Evolutionary conservation across 35 echinoderm and acorn worm genomes (phyloP), one percentile per base, ranked within the genome.

Genomic region (Diadema setosum): DNA sequence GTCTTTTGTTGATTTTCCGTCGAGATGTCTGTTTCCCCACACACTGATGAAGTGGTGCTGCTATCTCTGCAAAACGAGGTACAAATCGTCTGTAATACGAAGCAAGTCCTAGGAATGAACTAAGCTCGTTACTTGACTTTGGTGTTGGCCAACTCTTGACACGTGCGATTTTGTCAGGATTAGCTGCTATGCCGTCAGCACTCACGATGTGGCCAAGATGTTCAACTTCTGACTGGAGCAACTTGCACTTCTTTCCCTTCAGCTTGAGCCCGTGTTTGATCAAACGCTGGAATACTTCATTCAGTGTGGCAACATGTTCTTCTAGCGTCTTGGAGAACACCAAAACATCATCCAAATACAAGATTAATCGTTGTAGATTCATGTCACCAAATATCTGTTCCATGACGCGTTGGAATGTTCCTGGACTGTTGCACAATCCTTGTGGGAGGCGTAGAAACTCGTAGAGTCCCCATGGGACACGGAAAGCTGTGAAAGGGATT

Each of bases 321-420:
- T 88, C 81, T 58, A 89, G 82, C 3, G 56, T 84, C 23, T 42
- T 11, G 0, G 74, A 88, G 45, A 88, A 94, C 0, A 94, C 50
- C 0, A 89, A 50, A 12, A 94, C 59, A 39, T 94, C 92, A 76
- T 94, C 92, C 8, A 94, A 65, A 45, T 94, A 94, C 17, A 94
- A 17, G 2, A 94, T 32, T 4, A 89, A 8, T 15, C 76, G 5
- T 0, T 56, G 42, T 27, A 83, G 31, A 50, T 87, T 88, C 7
- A 93, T 0, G 16, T 85, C 93, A 6, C 81, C 82, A 35, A 90
- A 48, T 12, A 94, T 48, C 0, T 31, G 17, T 24, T 94, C 87
- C 74, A 89, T 82, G 2, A 82, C 52, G 12, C 88, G 80, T 44
- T 90, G 88, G 58, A 90, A 90, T 27, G 88, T 90, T n/a, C 48